Base-by-base conservation (phyloP, 1,140 invertebrate species). In the Propsilocerus akamusi region DNA sequence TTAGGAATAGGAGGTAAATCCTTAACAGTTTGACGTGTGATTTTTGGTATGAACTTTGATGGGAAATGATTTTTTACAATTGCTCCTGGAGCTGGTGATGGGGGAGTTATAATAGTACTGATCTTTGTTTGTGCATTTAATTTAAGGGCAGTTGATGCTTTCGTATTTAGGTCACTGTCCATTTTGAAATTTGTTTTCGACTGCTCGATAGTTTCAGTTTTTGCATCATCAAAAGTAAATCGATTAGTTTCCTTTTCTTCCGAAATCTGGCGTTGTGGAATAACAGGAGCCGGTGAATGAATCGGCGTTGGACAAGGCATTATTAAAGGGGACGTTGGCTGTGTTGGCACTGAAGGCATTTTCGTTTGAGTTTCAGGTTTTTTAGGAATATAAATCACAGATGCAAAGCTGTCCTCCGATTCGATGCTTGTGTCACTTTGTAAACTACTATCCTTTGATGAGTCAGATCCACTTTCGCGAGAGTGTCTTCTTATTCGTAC, bases 351-450 rank as follows among this genome's bases (percentile, higher is more conserved):
- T 50, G 81, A 83, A 7, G 75, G 69, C 51, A 72, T 72, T 65
- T 71, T 70, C 58, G 69, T 60, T 61, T 41, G 34, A 41, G 14
- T 41, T 17, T 75, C 63, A 25, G 72, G 68, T 63, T 73, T 70
- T 51, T 59, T 63, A 50, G 86, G 86, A 54, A 90, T 80, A 59
- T 81, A 90, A 58, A 92, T 92, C 7, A 92, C 88, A 46, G 86
- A 90, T 26, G 86, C 86, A 61, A 90, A 88, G 66, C 85, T 89
- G 56, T 93, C 88, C 66, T 93, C 87, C 2, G 86, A 90, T 63
- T 93, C 88, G 3, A 93, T 81, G 65, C 87, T 91, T 0, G 89
- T 92, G 57, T 93, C 88, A 64, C 86, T 91, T 62, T 92, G 88
- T 46, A 92, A 70, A 63, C 87, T 91, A 59, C 84, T 88, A 59